These are phyloP conservation scores for Glyphotaelius pellucidus DNA, from an alignment of 2,888 invertebrate genomes.

Conservation along the genomic window DNA sequence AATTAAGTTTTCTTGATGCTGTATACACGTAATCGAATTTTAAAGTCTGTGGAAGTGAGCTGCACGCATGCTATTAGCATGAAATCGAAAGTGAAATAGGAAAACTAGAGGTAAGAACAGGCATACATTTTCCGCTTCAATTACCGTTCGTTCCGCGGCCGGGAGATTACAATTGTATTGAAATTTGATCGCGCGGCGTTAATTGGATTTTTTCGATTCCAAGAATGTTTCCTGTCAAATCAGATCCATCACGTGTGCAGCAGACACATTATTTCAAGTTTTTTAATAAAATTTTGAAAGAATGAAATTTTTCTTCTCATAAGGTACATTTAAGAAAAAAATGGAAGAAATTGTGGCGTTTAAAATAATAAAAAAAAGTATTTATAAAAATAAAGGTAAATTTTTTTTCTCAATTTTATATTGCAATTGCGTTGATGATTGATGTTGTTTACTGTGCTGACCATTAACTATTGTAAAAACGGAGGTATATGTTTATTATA, in stretches of 20 bases:
- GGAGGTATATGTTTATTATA: too few species aligned
- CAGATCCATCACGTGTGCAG: not conserved
- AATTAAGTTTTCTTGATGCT: not conserved
- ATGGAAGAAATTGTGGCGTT: too few species aligned
- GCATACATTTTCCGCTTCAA: conserved; percentile 56
- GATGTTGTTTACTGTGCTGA: too few species aligned
- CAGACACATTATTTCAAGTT: not conserved
- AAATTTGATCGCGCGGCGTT: conserved; percentile 36
- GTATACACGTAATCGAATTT: not conserved
- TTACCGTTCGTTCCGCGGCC: conserved; percentile 51
- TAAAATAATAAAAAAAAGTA: too few species aligned
- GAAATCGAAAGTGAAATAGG: conserved; percentile 58
- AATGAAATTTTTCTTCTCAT: too few species aligned
- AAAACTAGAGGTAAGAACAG: conserved; percentile 42
- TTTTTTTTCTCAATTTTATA: too few species aligned
- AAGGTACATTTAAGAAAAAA: too few species aligned
- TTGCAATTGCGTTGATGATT: too few species aligned
- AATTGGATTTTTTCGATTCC: conserved; percentile 16
- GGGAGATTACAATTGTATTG: conserved; percentile 37
- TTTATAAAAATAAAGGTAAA: too few species aligned
- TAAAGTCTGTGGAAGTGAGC: not conserved
- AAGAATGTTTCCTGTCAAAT: not conserved
- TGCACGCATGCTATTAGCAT: conserved; percentile 44
- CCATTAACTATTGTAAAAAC: too few species aligned
- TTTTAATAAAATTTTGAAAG: not conserved